Evolutionary conservation across 2,797 vertebrate species (phyloP).

Genomic region (Intellagama lesueurii): DNA sequence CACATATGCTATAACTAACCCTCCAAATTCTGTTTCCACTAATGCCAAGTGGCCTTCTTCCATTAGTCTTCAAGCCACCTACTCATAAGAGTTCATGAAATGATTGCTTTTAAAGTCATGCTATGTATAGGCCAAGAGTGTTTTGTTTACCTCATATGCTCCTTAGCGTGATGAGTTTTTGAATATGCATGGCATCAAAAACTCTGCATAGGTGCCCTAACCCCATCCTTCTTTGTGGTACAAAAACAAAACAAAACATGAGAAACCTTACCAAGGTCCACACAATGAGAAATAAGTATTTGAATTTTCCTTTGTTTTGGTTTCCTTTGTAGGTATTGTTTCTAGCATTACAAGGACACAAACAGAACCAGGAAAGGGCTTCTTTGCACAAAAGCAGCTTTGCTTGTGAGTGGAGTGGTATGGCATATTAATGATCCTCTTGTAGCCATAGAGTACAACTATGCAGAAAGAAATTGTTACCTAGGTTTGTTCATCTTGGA

Average conservation of each 20-base stretch:
- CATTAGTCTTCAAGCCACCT: neutral
- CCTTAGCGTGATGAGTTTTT: neutral
- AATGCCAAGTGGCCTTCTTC: neutral
- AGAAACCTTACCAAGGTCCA: neutral
- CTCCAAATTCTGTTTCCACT: neutral
- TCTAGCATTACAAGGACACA: neutral
- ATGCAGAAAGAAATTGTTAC: neutral
- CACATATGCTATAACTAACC: too few relatives aligned
- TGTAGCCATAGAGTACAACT: neutral
- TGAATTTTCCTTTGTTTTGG: neutral
- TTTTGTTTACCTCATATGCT: neutral
- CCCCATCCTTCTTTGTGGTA: neutral
- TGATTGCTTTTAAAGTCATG: neutral
- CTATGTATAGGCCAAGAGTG: neutral
- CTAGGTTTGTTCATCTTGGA: neutral
- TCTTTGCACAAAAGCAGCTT: neutral
- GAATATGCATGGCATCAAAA: neutral
- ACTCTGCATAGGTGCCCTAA: neutral
- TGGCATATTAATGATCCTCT: neutral
- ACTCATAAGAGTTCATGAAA: neutral
- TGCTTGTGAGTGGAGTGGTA: neutral
- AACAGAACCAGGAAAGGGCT: neutral
- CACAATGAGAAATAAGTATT: neutral
- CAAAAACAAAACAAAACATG: neutral
- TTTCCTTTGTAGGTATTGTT: neutral